Evolutionary conservation across 2,888 invertebrate genomes (phyloP).

Genomic region (Anorthoa munda): DNA sequence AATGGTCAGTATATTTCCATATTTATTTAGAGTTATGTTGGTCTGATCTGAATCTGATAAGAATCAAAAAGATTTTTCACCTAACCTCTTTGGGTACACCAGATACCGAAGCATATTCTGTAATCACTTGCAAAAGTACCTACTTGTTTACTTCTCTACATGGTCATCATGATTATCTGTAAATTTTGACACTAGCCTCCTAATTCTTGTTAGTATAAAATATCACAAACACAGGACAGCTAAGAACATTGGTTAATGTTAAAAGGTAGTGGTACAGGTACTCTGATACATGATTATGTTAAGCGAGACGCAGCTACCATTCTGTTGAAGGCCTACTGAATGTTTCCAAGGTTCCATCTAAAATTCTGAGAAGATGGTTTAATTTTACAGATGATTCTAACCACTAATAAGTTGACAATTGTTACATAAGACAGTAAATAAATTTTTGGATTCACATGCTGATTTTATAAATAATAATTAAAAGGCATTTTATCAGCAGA

Average conservation of each 20-base stretch:
- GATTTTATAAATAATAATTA: neutral
- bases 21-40: neutral
- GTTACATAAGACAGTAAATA: neutral
- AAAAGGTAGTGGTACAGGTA: neutral
- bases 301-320: neutral
- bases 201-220: constrained; percentile 8
- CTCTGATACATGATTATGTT: neutral
- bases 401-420: neutral
- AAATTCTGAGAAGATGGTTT: neutral
- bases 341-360: neutral
- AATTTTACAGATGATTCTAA: neutral
- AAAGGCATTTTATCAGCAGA: neutral
- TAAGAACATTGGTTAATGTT: neutral
- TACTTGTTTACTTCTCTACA: neutral
- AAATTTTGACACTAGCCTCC: constrained; percentile 21
- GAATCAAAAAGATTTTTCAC: constrained; percentile 21
- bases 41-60: constrained; percentile 13
- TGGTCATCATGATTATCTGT: neutral
- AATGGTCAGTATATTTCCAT: constrained; percentile 17
- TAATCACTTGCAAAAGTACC: neutral
- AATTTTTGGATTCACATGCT: neutral
- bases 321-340: neutral
- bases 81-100: constrained; percentile 23
- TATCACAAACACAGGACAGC: too few relatives aligned
- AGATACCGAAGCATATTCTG: neutral